These are phyloP conservation scores for Harpalus rubripes DNA, from an alignment of 2,888 invertebrate genomes.

Conservation along the genomic window DNA sequence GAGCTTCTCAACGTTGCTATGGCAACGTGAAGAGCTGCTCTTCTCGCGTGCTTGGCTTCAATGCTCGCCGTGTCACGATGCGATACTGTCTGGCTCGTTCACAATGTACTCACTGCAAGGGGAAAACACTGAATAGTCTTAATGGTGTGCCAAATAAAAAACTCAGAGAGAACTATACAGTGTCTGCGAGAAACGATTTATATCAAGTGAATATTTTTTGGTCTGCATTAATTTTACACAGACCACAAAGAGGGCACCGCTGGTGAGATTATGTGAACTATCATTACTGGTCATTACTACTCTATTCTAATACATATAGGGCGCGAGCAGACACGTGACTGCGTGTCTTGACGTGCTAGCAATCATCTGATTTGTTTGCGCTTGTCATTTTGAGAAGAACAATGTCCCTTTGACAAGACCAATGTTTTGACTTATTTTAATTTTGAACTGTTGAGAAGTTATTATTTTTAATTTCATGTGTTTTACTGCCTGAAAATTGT, in stretches of 20 bases:
- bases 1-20: constrained; percentile 73
- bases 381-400: too few species aligned
- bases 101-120: constrained; percentile 44
- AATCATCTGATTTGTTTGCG: too few species aligned
- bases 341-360: too few species aligned
- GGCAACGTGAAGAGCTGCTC: constrained; percentile 73
- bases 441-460: too few species aligned
- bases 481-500: too few species aligned
- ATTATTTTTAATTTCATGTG: too few species aligned
- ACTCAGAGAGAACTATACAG: neutral
- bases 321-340: too few species aligned
- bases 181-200: constrained; percentile 25
- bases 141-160: constrained; percentile 44
- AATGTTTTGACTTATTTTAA: too few species aligned
- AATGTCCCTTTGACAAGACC: too few species aligned
- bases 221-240: neutral
- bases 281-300: too few species aligned
- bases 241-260: neutral
- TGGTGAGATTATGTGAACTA: too few species aligned
- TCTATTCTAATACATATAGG: too few species aligned
- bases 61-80: constrained; percentile 67
- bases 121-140: constrained; percentile 40
- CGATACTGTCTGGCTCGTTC: constrained; percentile 70
- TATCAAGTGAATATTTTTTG: neutral
- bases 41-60: constrained; percentile 71